phyloP scores from a whole-genome alignment of 2,797 vertebrate species.

The Lerista edwardsae region DNA sequence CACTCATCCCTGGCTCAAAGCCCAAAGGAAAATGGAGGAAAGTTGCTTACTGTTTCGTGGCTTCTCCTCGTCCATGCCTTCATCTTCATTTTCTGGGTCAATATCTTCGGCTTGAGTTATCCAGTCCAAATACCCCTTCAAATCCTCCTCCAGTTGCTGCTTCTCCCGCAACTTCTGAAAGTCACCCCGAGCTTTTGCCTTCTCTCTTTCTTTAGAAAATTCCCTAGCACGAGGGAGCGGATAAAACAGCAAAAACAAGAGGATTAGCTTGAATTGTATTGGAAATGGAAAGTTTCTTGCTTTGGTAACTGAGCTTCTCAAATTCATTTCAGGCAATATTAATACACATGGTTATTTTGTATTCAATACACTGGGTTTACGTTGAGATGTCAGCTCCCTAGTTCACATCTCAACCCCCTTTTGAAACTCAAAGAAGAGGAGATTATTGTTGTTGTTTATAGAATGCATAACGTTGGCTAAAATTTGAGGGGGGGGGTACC shows the following conservation, averaged over 20 bases:
- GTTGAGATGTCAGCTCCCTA: background rate
- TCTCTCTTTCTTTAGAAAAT: constrained; percentile 99
- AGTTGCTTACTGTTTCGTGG: constrained; percentile 92
- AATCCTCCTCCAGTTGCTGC: constrained; percentile 95
- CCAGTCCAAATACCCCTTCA: constrained; percentile 98
- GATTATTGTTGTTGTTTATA: background rate
- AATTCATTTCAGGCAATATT: constrained; percentile 29
- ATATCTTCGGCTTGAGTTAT: constrained; percentile 99
- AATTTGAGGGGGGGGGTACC: background rate
- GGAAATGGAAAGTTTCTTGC: constrained; percentile 6
- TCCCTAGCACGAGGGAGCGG: constrained; percentile 81
- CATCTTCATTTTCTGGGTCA: constrained; percentile 97
- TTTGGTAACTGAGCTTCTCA: constrained; percentile 38
- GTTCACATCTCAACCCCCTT: background rate
- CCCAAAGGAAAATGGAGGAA: constrained; percentile 34
- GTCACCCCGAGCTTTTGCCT: constrained; percentile 96
- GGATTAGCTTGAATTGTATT: constrained; percentile 53
- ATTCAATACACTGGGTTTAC: background rate
- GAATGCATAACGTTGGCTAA: constrained; percentile 2
- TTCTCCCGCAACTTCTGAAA: constrained; percentile 98
- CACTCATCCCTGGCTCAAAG: constrained; percentile 27
- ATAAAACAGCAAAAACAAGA: constrained; percentile 46
- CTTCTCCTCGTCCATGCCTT: constrained; percentile 95
- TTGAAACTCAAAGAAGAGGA: background rate
- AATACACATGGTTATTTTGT: background rate